Conservation (phyloP, 2,797 vertebrate species). For the Furcifer pardalis region DNA sequence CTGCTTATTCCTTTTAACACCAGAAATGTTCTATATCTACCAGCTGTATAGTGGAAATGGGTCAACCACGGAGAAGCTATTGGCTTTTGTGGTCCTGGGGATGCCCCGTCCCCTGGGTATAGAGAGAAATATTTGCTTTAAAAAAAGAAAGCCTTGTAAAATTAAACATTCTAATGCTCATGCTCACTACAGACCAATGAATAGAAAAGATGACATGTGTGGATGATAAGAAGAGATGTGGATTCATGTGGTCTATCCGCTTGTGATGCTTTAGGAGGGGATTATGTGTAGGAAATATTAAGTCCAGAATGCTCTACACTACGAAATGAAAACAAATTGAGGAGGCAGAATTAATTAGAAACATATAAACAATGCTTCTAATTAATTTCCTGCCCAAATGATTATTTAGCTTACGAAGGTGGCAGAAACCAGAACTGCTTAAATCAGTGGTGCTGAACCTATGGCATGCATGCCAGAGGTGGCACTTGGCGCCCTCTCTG, state of each 20-base stretch:
- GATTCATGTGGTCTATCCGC: not conserved
- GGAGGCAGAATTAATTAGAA: not conserved
- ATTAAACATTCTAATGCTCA: not conserved
- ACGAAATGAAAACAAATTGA: not conserved
- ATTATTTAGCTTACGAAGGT: not conserved
- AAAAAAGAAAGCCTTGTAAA: not conserved
- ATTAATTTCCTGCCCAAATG: not conserved
- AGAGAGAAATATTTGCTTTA: not conserved
- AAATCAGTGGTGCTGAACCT: too few species aligned
- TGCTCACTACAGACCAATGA: not conserved
- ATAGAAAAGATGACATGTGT: not conserved
- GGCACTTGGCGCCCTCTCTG: too few species aligned
- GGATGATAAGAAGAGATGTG: not conserved
- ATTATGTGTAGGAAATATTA: not conserved
- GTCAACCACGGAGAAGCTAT: not conserved
- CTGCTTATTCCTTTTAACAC: not conserved
- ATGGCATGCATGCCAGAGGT: too few species aligned
- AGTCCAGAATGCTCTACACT: not conserved
- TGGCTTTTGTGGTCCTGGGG: not conserved
- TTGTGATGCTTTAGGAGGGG: not conserved
- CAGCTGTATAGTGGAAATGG: not conserved
- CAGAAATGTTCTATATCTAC: not conserved
- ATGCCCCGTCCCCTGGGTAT: not conserved
- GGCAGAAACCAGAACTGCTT: not conserved
- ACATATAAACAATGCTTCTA: not conserved